Base-by-base conservation (phyloP, 2,888 invertebrate species). In the Tortricodes alternella region DNA sequence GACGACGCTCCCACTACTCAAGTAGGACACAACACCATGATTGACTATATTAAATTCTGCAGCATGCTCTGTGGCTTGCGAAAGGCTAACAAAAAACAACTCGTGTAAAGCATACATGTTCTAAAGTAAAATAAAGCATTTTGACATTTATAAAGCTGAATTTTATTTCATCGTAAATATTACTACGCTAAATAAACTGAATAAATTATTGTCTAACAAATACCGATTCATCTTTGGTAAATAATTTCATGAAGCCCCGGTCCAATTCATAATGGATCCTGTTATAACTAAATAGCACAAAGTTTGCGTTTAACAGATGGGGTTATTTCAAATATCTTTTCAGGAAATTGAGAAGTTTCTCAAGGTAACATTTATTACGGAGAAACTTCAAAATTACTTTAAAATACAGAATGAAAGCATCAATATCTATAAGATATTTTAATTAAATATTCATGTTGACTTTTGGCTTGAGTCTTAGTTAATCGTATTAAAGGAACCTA, bases 41-140 rank as follows among this genome's bases (percentile, higher is more conserved):
- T 94, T 59, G 93, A 94, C 71, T 94, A 94, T 70, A 83, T 91
- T 11, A 92, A 92, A 27, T 94, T 94, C 69, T 93, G 93, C 73
- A 92, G 90, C 61, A 91, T 92, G 66, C 83, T 94, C 2, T 91
- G 92, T 46, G 93, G 94, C 5, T 78, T 94, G 60, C 84, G 92
- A 38, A 93, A 93, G 68, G 68, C 81, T 1, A 80, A 73, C 19
- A 87, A 80, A 70, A 67, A 63, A 32, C 51, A 68, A 41, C 58
- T 39, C 13, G 34, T 37, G 18, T 60, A 46, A 46, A 41, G n/a
- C 5, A 8, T 13, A n/a, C n/a, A n/a, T n/a, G n/a, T 15, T 7
- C 6, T 8, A 9, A 27, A 15, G 35, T 27, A 16, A 55, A 48
- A 55, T 35, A 48, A 35, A 35, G 8, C 19, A 13, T 41, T 39